These are phyloP conservation scores for Zaprionus taronus DNA, from an alignment of 1,140 invertebrate genomes.

Conservation along the genomic window DNA sequence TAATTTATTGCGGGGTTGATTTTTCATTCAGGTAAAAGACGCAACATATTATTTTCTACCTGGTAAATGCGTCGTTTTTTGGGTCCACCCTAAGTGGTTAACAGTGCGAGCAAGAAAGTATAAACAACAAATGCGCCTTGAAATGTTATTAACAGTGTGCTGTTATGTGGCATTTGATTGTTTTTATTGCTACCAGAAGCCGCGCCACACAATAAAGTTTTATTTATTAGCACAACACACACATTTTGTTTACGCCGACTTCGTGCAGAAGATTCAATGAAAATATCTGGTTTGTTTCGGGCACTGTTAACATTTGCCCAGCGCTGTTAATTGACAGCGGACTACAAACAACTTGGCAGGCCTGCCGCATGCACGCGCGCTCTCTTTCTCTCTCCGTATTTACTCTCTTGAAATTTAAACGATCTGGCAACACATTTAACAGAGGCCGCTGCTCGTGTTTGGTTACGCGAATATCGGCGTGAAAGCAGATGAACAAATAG, in stretches of 20 bases:
- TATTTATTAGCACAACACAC: conserved; percentile 10
- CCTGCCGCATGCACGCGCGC: background rate
- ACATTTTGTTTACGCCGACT: background rate
- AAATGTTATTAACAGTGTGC: conserved; percentile 12
- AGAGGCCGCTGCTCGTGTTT: conserved; percentile 41
- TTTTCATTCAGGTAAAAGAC: conserved; percentile 64
- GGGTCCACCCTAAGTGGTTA: conserved; percentile 30
- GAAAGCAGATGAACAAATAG: conserved; percentile 51
- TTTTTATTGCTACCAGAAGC: background rate
- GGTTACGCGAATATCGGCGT: conserved; percentile 66
- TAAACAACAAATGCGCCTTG: conserved; percentile 7
- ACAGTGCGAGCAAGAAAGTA: background rate
- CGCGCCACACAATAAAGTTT: background rate
- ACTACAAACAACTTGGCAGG: conserved; percentile 28
- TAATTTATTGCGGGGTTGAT: conserved; percentile 75
- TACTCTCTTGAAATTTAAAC: conserved; percentile 7
- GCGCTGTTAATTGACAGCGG: conserved; percentile 6
- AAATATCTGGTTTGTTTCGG: background rate
- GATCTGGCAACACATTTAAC: conserved; percentile 58
- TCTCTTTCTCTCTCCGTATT: conserved; percentile 5
- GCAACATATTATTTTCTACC: conserved; percentile 53
- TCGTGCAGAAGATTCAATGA: background rate
- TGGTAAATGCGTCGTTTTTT: conserved; percentile 45
- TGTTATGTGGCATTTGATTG: conserved; percentile 6
- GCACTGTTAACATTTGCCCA: background rate